Evolutionary conservation across 2,113 vertebrate species (phyloP).

Genomic region (Hippolais icterina): DNA sequence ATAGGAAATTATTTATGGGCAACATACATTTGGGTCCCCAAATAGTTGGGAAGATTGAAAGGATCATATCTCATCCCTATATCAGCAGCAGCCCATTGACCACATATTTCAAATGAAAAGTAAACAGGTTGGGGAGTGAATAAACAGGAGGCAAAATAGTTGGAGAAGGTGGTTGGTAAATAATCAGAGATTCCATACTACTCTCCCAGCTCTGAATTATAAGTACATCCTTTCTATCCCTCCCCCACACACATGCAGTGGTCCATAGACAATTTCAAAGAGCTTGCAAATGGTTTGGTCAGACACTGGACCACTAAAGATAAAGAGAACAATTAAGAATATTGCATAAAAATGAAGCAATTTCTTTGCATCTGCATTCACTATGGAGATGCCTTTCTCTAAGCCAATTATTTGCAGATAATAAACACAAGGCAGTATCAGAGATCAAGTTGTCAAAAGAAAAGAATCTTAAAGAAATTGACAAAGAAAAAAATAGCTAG

Average conservation of each 20-base stretch:
- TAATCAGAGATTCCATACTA: not conserved
- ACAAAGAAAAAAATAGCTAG: not conserved
- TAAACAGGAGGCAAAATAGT: not conserved
- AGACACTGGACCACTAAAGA: constrained; percentile 56
- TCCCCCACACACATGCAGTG: not conserved
- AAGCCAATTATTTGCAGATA: constrained; percentile 58
- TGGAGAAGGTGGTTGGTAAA: not conserved
- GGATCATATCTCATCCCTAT: not conserved
- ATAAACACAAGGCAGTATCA: constrained; percentile 37
- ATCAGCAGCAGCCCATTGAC: not conserved
- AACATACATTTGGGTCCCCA: not conserved
- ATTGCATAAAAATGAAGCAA: constrained; percentile 60
- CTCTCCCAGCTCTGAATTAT: not conserved
- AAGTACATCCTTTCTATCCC: not conserved
- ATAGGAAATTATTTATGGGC: not conserved
- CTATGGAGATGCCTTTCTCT: constrained; percentile 41
- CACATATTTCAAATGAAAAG: not conserved
- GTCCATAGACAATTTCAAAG: constrained; percentile 39
- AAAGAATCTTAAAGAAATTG: constrained; percentile 15
- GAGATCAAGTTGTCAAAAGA: constrained; percentile 55
- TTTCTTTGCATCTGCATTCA: constrained; percentile 60
- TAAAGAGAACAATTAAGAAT: constrained; percentile 63
- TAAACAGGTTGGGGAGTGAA: not conserved
- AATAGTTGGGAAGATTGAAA: not conserved
- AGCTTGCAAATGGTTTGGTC: constrained; percentile 50